Evolutionary conservation across 2,797 vertebrate genomes (phyloP), one percentile per base, ranked within the genome.

Genomic region (Smutsia temminckii): DNA sequence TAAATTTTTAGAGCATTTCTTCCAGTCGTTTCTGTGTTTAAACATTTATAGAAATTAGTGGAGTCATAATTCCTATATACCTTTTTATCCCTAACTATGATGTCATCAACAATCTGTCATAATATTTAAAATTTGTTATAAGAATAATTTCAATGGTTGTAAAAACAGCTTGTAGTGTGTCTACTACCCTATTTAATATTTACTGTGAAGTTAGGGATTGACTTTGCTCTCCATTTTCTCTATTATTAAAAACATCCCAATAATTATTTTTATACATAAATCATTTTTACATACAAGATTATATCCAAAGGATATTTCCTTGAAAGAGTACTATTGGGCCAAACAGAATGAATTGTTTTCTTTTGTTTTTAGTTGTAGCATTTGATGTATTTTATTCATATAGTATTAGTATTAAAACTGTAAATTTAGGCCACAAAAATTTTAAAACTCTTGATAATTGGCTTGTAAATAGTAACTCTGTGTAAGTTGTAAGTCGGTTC

Each of bases 301-400:
- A 74, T 53, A 83, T 75, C 23, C 34, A 68, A 85, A 87, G 69
- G 84, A 40, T 51, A 49, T 51, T 61, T 20, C 64, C 40, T n/a
- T n/a, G 32, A 92, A 55, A n/a, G 64, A 95, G 49, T 71, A 71
- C n/a, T 46, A 40, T 2, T 29, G 46, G 29, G 59, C 42, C 51
- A 92, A 95, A 81, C 75, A 57, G 29, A 80, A 87, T 42, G 25
- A 40, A 20, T 61, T 92, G 20, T 46, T 92, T 68, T 53, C 16
- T 74, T 89, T 94, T 40, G 49, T 40, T 64, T 66, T 71, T 27
- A n/a, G n/a, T 68, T 84, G 32, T 37, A 85, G 59, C 9, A n/a
- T 64, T 95, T 88, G 40, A 40, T 42, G 34, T 94, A 78, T 90
- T 90, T 83, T 49, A 94, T 83, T 84, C 53, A 84, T 78, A 53